Percentiles rank a stretch among this genome's conserved stretches.
phyloP scores from a whole-genome alignment of 2,113 vertebrate species.

The Xenus cinereus region DNA sequence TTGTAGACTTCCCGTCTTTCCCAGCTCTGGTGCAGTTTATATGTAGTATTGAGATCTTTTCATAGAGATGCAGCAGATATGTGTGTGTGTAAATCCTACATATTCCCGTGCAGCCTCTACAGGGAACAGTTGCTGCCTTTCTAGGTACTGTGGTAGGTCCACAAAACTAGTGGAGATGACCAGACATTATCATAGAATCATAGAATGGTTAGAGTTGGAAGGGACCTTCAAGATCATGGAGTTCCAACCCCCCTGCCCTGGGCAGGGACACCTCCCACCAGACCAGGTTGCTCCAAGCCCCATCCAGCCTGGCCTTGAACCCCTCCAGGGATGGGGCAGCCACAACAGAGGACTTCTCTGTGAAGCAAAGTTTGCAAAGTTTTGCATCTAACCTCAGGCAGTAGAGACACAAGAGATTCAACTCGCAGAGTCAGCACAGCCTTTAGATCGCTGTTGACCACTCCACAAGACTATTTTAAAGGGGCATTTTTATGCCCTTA shows the following conservation, averaged over 20 bases:
- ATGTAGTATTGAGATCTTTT: neutral
- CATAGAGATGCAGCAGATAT: neutral
- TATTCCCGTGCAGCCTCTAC: neutral
- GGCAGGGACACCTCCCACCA: too few species aligned
- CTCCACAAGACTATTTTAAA: neutral
- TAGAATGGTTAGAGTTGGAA: too few species aligned
- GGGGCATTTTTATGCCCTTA: neutral
- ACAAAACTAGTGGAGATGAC: neutral
- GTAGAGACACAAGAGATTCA: neutral
- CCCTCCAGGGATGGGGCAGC: too few species aligned
- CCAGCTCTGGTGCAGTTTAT: neutral
- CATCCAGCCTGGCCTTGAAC: too few species aligned
- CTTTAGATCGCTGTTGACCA: neutral
- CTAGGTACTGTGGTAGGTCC: neutral
- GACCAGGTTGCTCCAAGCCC: too few species aligned
- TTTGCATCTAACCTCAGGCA: neutral
- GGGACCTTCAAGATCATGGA: too few species aligned
- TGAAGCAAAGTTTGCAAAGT: neutral
- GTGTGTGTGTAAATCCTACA: neutral
- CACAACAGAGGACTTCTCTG: neutral
- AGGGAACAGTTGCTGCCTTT: neutral
- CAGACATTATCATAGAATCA: neutral
- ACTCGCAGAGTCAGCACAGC: neutral
- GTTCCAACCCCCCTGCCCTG: too few species aligned
- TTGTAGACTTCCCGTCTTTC: neutral